Conservation (phyloP, 2,888 invertebrate species). For the Tetragnatha montana region DNA sequence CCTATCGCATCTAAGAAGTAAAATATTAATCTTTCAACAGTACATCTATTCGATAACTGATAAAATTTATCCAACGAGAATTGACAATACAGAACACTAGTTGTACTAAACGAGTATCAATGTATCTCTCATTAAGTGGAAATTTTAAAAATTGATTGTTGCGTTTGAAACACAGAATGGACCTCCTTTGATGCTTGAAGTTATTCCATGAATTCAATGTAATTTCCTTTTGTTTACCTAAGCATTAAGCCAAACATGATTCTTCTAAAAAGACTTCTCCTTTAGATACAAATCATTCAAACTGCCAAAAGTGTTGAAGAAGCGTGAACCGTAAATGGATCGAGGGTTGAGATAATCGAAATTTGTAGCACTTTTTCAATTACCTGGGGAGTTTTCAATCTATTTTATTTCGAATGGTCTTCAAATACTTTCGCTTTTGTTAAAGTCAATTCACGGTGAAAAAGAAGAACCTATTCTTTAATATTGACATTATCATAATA, state of each 20-base stretch:
- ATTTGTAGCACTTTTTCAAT: background rate
- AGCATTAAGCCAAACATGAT: background rate
- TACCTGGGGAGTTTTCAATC: constrained; percentile 1
- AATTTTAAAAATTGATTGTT: too few species aligned
- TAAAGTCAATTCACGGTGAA: background rate
- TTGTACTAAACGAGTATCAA: too few species aligned
- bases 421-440: constrained; percentile 1
- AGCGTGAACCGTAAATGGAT: constrained; percentile 1
- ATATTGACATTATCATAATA: background rate
- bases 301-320: background rate
- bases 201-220: too few species aligned
- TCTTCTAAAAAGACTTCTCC: background rate
- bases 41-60: too few species aligned
- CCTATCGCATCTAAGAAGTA: too few species aligned
- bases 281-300: background rate
- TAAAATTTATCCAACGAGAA: too few species aligned
- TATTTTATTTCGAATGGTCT: background rate
- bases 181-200: too few species aligned
- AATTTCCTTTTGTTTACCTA: background rate
- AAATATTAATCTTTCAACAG: too few species aligned
- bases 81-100: too few species aligned
- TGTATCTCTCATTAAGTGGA: too few species aligned
- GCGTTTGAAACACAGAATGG: too few species aligned
- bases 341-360: background rate
- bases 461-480: background rate